A percentile compares a stretch with the other conserved stretches of the same genome.
These are phyloP conservation scores for Venustaconcha ellipsiformis DNA, from an alignment of 1,140 invertebrate genomes.

Conservation along the genomic window DNA sequence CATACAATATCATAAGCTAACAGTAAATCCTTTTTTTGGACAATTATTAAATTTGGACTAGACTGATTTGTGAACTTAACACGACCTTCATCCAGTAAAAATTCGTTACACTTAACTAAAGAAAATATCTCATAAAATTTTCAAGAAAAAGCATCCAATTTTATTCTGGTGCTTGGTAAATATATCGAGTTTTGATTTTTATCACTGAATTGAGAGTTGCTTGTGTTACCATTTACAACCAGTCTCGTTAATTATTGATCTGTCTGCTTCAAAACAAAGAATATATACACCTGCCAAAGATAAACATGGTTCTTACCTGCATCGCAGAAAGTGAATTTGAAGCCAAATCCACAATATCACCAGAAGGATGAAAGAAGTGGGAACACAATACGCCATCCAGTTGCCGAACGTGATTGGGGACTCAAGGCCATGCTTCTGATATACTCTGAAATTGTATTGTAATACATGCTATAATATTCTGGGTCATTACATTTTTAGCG, in stretches of 20 bases:
- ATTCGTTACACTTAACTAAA: too few species aligned
- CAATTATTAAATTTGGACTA: too few species aligned
- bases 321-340: constrained; percentile 59
- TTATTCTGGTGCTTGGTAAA: too few species aligned
- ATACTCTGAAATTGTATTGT: constrained; percentile 38
- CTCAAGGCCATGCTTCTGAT: constrained; percentile 30
- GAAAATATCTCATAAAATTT: too few species aligned
- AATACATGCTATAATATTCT: too few species aligned
- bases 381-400: constrained; percentile 69
- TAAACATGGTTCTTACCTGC: constrained; percentile 40
- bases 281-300: not conserved
- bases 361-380: constrained; percentile 61
- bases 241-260: not conserved
- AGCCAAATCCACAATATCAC: constrained; percentile 67
- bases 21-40: too few species aligned
- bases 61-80: too few species aligned
- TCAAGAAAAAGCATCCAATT: too few species aligned
- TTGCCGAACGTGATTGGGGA: constrained; percentile 64
- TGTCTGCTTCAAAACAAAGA: too few species aligned
- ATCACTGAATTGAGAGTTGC: not conserved
- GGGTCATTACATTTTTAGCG: too few species aligned
- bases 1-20: too few species aligned
- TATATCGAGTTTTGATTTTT: not conserved
- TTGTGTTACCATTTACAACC: not conserved
- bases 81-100: too few species aligned